Base-by-base conservation (phyloP, 35 echinoderm and acorn worm genomes). In the Apostichopus californicus region DNA sequence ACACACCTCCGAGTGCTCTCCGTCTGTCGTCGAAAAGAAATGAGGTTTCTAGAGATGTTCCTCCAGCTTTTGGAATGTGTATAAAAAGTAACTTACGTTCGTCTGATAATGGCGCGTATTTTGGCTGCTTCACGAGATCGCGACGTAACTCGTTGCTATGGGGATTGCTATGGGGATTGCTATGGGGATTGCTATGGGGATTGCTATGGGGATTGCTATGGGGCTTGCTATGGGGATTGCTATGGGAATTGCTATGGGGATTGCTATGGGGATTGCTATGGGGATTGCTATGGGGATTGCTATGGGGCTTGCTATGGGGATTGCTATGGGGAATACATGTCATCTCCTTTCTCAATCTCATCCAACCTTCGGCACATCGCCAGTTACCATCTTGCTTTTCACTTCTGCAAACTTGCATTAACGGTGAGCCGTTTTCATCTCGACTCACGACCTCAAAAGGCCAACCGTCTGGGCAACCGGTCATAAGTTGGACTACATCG, bases 401-500 rank as follows among this genome's bases (percentile, higher is more conserved):
- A 9, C 25, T 55, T 34, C 52, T 12, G 14, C 80, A 83, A n/a
- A 46, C 55, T 83, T 56, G 80, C 14, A 56, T 15, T 18, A 20
- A n/a, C 14, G 80, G 80, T 5, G 10, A 2, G 15, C 80, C 80
- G 12, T 56, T 83, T 6, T 55, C 25, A 5, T 46, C 46, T 18
- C 34, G 34, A 54, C 18, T 18, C 17, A 83, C 17, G 8, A 83
- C 55, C 55, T 83, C 80, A 9, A 83, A 20, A 55, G 80, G 80
- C 80, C 80, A 83, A 55, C 52, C 80, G 18, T 83, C 80, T 17
- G 80, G 80, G 55, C 80, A 83, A 81, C 25, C 79, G 3, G 46
- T 55, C 80, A 83, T 56, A 18, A 18, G 34, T 46, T 46, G 34
- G 34, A 46, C 34, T 3, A 46, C 34, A 46, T 46, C 34, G 34